Evolutionary conservation across 2,888 invertebrate species (phyloP).

Genomic region (Coleophora flavipennella): DNA sequence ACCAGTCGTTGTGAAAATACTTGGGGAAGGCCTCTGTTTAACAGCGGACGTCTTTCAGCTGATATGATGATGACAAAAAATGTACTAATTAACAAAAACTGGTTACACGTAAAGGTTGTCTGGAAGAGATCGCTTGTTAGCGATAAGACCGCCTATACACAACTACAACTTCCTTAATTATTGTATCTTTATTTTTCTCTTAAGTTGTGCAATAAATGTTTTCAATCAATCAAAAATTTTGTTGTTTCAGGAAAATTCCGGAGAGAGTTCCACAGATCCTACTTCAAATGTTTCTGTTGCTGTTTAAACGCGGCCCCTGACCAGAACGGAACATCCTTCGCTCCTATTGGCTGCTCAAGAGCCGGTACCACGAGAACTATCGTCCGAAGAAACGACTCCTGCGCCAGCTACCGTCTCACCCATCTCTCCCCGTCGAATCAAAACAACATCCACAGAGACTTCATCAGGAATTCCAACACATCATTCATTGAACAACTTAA

Average conservation of each 20-base stretch:
- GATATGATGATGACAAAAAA: too few relatives aligned
- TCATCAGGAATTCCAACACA: constrained; percentile 53
- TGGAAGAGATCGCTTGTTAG: too few relatives aligned
- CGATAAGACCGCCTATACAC: too few relatives aligned
- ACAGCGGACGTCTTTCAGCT: too few relatives aligned
- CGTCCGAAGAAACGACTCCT: constrained; percentile 61
- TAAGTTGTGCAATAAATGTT: too few relatives aligned
- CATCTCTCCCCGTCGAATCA: constrained; percentile 64
- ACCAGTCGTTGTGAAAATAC: too few relatives aligned
- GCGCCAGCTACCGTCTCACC: constrained; percentile 57
- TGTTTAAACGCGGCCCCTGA: constrained; percentile 39
- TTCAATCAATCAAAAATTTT: constrained; percentile 3
- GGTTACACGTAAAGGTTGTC: too few relatives aligned
- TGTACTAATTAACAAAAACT: too few relatives aligned
- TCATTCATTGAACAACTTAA: constrained; percentile 64
- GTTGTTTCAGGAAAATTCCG: constrained; percentile 80
- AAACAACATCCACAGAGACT: constrained; percentile 54
- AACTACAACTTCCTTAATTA: too few relatives aligned
- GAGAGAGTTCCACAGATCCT: constrained; percentile 78
- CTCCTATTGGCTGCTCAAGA: constrained; percentile 57
- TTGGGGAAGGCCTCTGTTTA: too few relatives aligned
- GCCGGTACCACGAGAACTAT: constrained; percentile 57
- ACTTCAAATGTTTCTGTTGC: constrained; percentile 75
- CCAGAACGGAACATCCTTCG: constrained; percentile 57
- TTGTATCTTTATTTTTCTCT: too few relatives aligned